Base-by-base conservation (phyloP, 2,113 vertebrate genomes). In the Platysteira castanea region DNA sequence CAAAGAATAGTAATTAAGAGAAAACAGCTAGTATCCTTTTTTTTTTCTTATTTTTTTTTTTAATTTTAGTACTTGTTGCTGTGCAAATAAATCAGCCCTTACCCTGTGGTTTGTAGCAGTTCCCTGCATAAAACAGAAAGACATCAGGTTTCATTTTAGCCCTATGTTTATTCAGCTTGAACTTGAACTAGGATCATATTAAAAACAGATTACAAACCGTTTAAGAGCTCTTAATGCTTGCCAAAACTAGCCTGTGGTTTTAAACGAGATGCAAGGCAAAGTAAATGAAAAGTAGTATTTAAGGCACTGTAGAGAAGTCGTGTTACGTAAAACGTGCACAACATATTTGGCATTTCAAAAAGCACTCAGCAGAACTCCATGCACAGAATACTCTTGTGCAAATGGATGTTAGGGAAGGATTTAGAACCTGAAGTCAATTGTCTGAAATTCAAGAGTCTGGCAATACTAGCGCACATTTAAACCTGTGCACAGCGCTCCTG, bases 191-290 rank as follows among this genome's bases (percentile, higher is more conserved):
- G 37, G 60, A 77, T 52, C 42, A 14, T 57, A 95, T 92, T 86
- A 79, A 90, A 94, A 96, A 63, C 80, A 95, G 64, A 74, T 86
- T 81, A 79, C 54, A 37, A 87, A 73, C 54, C 9, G 59, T 50
- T 94, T 94, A 90, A 82, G 84, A 96, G 59, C 42, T 81, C 77
- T 84, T 90, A 91, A n/a, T 24, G 60, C 63, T 90, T 93, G 89
- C 76, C 61, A 70, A 91, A 90, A 84, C 20, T 78, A 89, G 90
- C n/a, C 46, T 37, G 67, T 37, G 71, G 78, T 70, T 93, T 95
- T 69, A 76, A 80, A 41, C 67, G 69, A 73, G 33, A 65, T 39
- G 27, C 69, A 81, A 64, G 37, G 67, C 49, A 56, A 65, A 94
- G 50, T 14, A 61, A 90, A 89, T 67, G 42, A 80, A 81, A 81